Evolutionary conservation across 2,797 vertebrate species (phyloP), one percentile per base, ranked within the genome.

Genomic region (Gymnoscopelus braueri): DNA sequence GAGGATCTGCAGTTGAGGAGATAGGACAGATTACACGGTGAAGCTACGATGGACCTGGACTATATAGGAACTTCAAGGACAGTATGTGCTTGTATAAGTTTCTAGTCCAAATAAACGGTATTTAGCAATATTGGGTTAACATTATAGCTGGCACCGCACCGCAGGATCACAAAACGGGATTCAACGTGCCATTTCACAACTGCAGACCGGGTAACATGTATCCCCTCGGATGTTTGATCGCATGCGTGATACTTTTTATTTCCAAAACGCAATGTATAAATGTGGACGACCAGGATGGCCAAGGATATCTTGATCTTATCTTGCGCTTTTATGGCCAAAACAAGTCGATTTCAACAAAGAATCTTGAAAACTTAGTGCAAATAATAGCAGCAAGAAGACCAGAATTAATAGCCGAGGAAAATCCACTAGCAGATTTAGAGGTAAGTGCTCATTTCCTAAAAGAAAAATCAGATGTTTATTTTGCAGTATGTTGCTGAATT

Each of bases 311-410:
- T 19, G 69, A 89, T 23, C 68, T 89, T 3, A 87, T 93, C 69
- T 24, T 93, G 4, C 78, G 9, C 0, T 92, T 63, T 60, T 93
- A 88, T 26, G 85, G 89, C 0, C 57, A 84, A 47, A 91, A 91
- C 65, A 2, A 61, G 0, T 87, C 89, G 0, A 83, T 94, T 5
- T 78, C 89, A 0, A 60, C 48, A 1, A 56, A 35, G 2, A 19
- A 91, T 1, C 81, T 94, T 15, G 60, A 78, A 2, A 48, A 91
- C 53, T 39, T 94, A 0, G 75, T 93, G 67, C 68, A 26, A 55
- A 0, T 90, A 5, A 70, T 92, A 15, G 84, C 89, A n/a, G 78
- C 65, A 54, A 77, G 85, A 1, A 79, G 80, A 57, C 13, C 83
- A 0, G 70, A 61, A 3, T 14, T 68, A 0, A 1, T 86, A 3